Conservation (phyloP, 2,888 invertebrate species). For the Nomada fabriciana region DNA sequence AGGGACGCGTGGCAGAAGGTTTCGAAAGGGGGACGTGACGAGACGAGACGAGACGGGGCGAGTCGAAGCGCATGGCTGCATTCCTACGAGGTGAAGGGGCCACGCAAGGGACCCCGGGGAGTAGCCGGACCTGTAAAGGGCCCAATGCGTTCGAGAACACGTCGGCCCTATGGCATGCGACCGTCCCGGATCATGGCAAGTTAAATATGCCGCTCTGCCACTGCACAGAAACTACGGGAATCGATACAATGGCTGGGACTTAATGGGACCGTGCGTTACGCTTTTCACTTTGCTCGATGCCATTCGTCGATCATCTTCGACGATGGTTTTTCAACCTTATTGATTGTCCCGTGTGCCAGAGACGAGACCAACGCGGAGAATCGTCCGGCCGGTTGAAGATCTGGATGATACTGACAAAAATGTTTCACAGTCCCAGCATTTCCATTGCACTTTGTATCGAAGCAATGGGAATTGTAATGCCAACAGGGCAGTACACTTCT, state of each 20-base stretch:
- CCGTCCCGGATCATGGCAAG: conserved; percentile 73
- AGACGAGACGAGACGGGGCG: not conserved
- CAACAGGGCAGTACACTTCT: too few species aligned
- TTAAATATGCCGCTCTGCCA: conserved; percentile 62
- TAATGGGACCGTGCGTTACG: conserved; percentile 23
- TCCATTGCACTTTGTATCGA: too few species aligned
- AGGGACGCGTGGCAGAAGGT: not conserved
- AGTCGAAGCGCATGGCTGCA: conserved; percentile 65
- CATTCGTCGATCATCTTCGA: not conserved
- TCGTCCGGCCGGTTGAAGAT: too few species aligned
- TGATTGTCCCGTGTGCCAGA: not conserved
- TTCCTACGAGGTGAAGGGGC: conserved; percentile 70
- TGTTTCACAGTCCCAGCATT: not conserved
- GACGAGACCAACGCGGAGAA: not conserved
- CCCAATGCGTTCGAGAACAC: conserved; percentile 71
- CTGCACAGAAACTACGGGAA: conserved; percentile 58
- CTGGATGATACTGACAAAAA: not conserved
- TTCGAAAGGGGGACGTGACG: not conserved
- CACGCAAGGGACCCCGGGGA: conserved; percentile 50
- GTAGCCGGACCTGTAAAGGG: conserved; percentile 58
- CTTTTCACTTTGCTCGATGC: not conserved
- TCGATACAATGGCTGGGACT: conserved; percentile 47
- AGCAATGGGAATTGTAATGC: too few species aligned
- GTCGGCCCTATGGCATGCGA: conserved; percentile 72
- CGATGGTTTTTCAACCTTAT: not conserved